These are phyloP conservation scores for Rhopilema esculentum DNA, from an alignment of 30 jellyfish, hydroid and myxozoan genomes.

Conservation along the genomic window DNA sequence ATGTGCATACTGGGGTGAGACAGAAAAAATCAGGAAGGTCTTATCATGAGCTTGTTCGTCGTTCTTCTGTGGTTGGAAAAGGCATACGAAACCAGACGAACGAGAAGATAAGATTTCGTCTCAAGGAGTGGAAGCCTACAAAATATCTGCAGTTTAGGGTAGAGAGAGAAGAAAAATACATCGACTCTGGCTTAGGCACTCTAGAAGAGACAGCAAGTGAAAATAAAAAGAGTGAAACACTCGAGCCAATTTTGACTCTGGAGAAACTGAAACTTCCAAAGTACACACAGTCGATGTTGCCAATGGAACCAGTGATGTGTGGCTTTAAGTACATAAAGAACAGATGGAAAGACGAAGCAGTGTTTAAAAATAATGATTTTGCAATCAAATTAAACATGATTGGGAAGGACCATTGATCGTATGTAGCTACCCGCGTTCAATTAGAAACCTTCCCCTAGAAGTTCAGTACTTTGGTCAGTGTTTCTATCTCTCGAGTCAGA, in stretches of 20 bases:
- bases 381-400: constrained; percentile 12
- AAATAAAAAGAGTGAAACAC: background rate
- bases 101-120: background rate
- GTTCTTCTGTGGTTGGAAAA: constrained; percentile 48
- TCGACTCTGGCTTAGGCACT: background rate
- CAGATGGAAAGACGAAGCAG: constrained; percentile 58
- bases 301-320: constrained; percentile 53
- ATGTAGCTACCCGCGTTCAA: no score
- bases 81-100: background rate
- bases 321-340: constrained; percentile 28
- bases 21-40: background rate
- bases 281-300: background rate
- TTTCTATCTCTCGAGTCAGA: no score
- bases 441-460: no score
- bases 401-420: no score
- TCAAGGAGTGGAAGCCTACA: constrained; percentile 19
- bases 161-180: background rate
- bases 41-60: constrained; percentile 19
- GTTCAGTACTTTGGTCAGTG: no score
- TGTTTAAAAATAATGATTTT: constrained; percentile 24
- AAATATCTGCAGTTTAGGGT: background rate
- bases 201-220: background rate
- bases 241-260: background rate
- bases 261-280: constrained; percentile 1
- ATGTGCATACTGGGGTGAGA: background rate